phyloP scores from a whole-genome alignment of 2,888 invertebrate species.

The Eupithecia insigniata region DNA sequence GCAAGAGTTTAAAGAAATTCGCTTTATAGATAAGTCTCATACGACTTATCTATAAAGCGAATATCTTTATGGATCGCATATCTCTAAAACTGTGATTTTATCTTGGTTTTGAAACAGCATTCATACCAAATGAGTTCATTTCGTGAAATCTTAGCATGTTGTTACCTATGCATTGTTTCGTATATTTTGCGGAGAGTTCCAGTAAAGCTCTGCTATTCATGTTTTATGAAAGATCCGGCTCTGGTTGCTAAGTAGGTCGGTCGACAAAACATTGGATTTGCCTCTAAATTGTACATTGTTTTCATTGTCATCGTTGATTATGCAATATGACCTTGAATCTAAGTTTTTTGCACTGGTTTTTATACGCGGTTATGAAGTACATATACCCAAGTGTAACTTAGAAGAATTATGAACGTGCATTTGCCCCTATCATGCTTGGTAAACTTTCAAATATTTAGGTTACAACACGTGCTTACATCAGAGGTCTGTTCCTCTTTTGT shows the following conservation, averaged over 20 bases:
- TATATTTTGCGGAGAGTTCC: not conserved
- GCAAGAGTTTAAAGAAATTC: not conserved
- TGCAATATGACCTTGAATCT: constrained; percentile 1
- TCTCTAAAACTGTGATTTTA: not conserved
- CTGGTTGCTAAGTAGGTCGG: constrained; percentile 1
- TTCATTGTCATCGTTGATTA: constrained; percentile 21
- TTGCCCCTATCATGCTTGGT: not conserved
- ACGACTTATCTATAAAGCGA: too few species aligned
- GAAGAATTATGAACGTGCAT: not conserved
- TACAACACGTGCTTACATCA: not conserved
- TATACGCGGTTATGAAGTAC: not conserved
- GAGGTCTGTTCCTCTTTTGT: too few species aligned
- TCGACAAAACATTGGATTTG: constrained; percentile 24
- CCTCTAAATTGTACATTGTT: constrained; percentile 29
- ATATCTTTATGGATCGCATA: not conserved
- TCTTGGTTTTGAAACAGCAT: not conserved
- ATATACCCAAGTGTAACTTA: not conserved
- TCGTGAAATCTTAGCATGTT: not conserved
- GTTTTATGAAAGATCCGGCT: not conserved
- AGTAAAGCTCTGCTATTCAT: not conserved
- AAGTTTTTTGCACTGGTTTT: not conserved
- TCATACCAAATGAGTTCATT: not conserved
- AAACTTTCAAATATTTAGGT: not conserved
- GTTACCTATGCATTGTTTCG: not conserved
- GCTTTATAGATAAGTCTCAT: not conserved